Percentiles rank a stretch among this genome's conserved stretches.
phyloP scores from a whole-genome alignment of 2,888 invertebrate species.

The Platycnemis pennipes region DNA sequence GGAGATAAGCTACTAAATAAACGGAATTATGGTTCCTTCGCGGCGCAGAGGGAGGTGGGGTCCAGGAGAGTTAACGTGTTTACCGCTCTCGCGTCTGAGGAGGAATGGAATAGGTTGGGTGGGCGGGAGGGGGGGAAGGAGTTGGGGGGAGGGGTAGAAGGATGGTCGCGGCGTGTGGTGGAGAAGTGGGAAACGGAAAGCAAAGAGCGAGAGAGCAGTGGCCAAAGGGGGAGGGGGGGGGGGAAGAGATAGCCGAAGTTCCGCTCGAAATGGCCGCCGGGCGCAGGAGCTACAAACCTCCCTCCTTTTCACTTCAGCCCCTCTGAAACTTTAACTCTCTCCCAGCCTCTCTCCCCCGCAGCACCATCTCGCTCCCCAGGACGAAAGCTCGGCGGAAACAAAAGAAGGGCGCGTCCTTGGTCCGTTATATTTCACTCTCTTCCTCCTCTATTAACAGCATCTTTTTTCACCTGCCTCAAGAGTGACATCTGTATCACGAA shows the following conservation, averaged over 20 bases:
- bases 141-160: background rate
- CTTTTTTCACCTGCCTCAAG: background rate
- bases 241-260: slow-evolving; percentile 13
- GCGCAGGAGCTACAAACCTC: background rate
- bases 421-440: background rate
- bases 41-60: background rate
- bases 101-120: background rate
- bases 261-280: slow-evolving; percentile 50
- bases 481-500: too few species aligned
- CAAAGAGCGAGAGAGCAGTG: background rate
- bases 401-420: background rate
- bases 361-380: background rate
- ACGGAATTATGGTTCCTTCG: slow-evolving; percentile 53
- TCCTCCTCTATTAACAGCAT: background rate
- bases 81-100: slow-evolving; percentile 23
- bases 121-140: background rate
- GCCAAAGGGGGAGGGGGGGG: background rate
- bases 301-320: background rate
- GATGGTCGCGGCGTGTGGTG: background rate
- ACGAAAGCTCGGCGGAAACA: background rate
- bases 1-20: slow-evolving; percentile 49
- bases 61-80: slow-evolving; percentile 43
- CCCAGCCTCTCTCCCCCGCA: background rate
- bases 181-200: background rate
- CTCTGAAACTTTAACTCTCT: background rate